These are phyloP conservation scores for Ceyx melanurus DNA, from an alignment of 2,113 vertebrate genomes.

Conservation along the genomic window DNA sequence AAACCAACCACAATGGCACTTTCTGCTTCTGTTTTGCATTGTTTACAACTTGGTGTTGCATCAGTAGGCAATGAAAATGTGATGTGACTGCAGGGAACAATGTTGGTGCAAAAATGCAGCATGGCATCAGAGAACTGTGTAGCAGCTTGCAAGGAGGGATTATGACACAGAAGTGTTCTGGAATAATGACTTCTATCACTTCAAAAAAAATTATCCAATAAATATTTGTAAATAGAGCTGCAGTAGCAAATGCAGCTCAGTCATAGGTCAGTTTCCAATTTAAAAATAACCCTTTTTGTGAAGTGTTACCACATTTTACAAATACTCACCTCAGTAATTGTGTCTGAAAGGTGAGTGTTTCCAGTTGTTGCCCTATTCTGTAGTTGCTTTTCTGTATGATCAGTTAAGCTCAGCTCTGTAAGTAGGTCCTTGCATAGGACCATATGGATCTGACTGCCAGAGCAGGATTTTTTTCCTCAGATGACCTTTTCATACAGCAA, in stretches of 20 bases:
- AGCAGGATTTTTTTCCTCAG: neutral
- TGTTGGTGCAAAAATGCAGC: neutral
- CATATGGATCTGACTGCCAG: neutral
- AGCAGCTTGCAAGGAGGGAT: neutral
- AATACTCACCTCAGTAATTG: neutral
- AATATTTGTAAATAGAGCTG: neutral
- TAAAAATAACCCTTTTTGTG: neutral
- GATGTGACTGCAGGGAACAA: slow-evolving; percentile 1
- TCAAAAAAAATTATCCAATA: neutral
- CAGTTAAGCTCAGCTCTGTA: neutral
- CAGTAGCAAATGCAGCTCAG: neutral
- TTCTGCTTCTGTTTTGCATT: neutral
- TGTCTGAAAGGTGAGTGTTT: neutral
- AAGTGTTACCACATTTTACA: neutral
- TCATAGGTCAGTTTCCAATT: neutral
- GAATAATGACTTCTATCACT: neutral
- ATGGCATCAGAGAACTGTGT: neutral
- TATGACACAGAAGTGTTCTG: neutral
- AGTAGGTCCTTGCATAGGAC: neutral
- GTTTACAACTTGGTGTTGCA: neutral
- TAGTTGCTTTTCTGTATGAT: neutral
- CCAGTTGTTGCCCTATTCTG: neutral
- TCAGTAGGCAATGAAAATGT: neutral
- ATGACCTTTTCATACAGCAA: neutral
- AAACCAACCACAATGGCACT: neutral